Conservation (phyloP, 2,113 vertebrate species). For the Salvator merianae region DNA sequence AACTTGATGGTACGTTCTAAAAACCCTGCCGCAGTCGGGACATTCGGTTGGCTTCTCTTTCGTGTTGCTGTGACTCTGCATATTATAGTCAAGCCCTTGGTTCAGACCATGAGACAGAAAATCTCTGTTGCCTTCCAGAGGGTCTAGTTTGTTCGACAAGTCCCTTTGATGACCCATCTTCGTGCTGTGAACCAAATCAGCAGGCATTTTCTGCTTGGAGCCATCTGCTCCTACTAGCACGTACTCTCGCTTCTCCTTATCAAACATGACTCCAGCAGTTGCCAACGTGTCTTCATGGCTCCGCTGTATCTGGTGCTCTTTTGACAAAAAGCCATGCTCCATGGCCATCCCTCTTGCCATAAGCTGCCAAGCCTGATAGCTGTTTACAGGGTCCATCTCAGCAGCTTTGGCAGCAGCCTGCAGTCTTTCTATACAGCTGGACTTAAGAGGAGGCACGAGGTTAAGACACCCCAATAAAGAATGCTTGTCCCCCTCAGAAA, state of each 20-base stretch:
- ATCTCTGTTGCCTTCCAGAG: slow-evolving; percentile 90
- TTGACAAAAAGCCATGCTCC: slow-evolving; percentile 95
- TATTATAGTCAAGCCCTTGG: slow-evolving; percentile 88
- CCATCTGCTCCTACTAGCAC: slow-evolving; percentile 87
- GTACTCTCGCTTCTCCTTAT: slow-evolving; percentile 96
- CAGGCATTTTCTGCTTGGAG: slow-evolving; percentile 93
- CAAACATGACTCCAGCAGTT: slow-evolving; percentile 84
- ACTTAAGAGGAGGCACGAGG: slow-evolving; percentile 95
- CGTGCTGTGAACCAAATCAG: slow-evolving; percentile 86
- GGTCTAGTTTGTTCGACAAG: slow-evolving; percentile 89
- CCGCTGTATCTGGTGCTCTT: slow-evolving; percentile 88
- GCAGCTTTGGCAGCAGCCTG: slow-evolving; percentile 97
- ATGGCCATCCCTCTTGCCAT: slow-evolving; percentile 97
- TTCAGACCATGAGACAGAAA: slow-evolving; percentile 87
- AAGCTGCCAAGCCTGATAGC: slow-evolving; percentile 98
- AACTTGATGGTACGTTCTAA: slow-evolving; percentile 98
- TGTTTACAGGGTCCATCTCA: slow-evolving; percentile 98
- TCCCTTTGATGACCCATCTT: slow-evolving; percentile 87
- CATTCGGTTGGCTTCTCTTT: slow-evolving; percentile 98
- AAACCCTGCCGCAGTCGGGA: slow-evolving; percentile 94
- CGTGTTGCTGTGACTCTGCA: slow-evolving; percentile 78
- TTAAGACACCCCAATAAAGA: slow-evolving; percentile 94
- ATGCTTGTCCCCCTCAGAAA: slow-evolving; percentile 93
- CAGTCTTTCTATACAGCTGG: slow-evolving; percentile 96
- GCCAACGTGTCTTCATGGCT: slow-evolving; percentile 90